A percentile compares a stretch with the other conserved stretches of the same genome.
These are phyloP conservation scores for Aplodontia rufa DNA, from an alignment of 2,113 vertebrate genomes.

Conservation along the genomic window DNA sequence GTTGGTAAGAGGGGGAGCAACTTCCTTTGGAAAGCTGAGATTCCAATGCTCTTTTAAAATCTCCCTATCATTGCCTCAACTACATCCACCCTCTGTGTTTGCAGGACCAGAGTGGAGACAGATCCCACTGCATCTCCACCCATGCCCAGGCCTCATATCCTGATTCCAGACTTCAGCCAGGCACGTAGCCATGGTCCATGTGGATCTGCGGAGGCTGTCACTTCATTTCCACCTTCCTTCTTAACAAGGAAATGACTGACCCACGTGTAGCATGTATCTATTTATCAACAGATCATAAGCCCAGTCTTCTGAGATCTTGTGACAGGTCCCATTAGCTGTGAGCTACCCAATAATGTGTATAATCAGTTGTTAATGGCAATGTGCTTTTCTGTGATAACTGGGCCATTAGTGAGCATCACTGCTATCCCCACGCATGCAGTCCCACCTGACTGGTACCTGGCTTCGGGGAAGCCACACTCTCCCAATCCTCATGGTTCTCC, in stretches of 20 bases:
- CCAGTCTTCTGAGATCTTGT: constrained; percentile 77
- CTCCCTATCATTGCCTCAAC: neutral
- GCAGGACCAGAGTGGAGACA: neutral
- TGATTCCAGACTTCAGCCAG: neutral
- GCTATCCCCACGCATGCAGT: neutral
- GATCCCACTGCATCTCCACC: neutral
- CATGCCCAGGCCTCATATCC: neutral
- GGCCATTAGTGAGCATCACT: constrained; percentile 72
- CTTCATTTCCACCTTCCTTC: constrained; percentile 64
- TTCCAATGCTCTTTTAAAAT: neutral
- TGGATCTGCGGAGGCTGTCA: constrained; percentile 33
- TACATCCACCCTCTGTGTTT: neutral
- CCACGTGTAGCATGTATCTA: constrained; percentile 71
- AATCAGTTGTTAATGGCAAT: constrained; percentile 80
- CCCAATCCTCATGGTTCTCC: neutral
- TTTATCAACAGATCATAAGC: constrained; percentile 80
- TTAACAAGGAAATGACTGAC: constrained; percentile 79
- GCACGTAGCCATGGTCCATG: neutral
- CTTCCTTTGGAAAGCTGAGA: neutral
- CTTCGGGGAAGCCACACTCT: neutral
- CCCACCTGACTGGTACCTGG: constrained; percentile 42
- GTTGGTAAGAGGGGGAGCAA: neutral
- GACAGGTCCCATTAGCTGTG: constrained; percentile 80
- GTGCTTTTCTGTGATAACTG: constrained; percentile 60
- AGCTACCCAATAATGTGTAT: constrained; percentile 78